Base-by-base conservation (phyloP, 2,113 vertebrate species). In the Mustela lutreola region DNA sequence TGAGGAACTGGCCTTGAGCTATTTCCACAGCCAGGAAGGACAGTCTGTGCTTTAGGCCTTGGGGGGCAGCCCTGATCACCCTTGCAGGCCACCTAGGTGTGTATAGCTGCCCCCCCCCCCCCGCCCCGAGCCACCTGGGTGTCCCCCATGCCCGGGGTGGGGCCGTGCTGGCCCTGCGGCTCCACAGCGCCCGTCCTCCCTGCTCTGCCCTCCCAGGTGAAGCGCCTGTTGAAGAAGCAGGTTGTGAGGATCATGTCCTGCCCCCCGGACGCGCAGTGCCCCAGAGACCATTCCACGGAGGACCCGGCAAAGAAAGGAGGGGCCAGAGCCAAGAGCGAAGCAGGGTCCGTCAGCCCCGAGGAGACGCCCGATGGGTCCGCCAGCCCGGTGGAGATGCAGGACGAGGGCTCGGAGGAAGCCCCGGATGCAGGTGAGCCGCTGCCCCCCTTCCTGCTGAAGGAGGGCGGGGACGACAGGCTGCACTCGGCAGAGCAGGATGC, bases 141-240 rank as follows among this genome's bases (percentile, higher is more conserved):
- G 53, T 33, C 89, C 73, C 7, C 0, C 15, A 7, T 6, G 53
- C 48, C 53, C 85, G 14, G 14, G 53, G 24, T 15, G 1, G 91
- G 86, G 62, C 60, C 33, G 0, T 4, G 28, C 62, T 2, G 15
- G 19, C 42, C 48, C 70, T 6, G 31, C 45, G 5, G 33, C 58
- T 6, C 78, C 85, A 24, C 85, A 94, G 53, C 16, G 0, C 10
- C 5, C 2, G 2, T 14, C 45, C 18, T 21, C 48, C 81, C 28
- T 26, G 10, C 58, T 93, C 71, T n/a, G 7, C 50, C 39, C 75
- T 91, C 4, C 33, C 95, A 99, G 99, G 98, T 99, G 92, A 99
- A 99, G 97, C 98, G 99, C 73, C 99, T 99, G 86, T 98, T 99
- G 98, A 99, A 99, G 98, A 99, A 99, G 97, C 99, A 99, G 96